Conservation (phyloP, 2,888 invertebrate species). For the Stenurella melanura region DNA sequence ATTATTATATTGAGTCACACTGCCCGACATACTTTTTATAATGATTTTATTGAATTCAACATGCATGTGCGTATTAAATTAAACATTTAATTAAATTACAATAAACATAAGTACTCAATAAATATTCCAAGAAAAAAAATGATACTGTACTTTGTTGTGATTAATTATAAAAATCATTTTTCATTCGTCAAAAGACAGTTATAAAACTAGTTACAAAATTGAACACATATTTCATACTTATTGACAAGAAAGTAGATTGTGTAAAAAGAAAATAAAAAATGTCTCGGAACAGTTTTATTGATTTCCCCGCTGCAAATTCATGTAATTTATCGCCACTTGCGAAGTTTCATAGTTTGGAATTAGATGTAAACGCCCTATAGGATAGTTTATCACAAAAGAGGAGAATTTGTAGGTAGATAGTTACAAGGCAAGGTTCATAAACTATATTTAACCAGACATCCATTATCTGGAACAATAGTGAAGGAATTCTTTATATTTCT, state of each 20-base stretch:
- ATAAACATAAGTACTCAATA: too few relatives aligned
- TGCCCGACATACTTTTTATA: too few relatives aligned
- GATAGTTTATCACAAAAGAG: conserved; percentile 16
- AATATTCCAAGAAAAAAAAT: too few relatives aligned
- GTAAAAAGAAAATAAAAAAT: conserved; percentile 4
- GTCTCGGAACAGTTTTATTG: background rate
- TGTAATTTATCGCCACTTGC: conserved; percentile 10
- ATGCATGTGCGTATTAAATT: too few relatives aligned
- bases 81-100: too few relatives aligned
- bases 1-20: too few relatives aligned
- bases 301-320: conserved; percentile 13
- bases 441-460: background rate
- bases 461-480: background rate
- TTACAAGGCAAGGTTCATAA: background rate
- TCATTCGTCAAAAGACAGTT: too few relatives aligned
- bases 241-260: conserved; percentile 4
- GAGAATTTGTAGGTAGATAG: background rate
- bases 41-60: too few relatives aligned
- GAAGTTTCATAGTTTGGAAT: conserved; percentile 15
- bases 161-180: too few relatives aligned
- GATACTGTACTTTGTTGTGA: too few relatives aligned
- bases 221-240: conserved; percentile 19
- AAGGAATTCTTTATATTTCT: background rate
- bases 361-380: background rate
- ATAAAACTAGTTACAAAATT: background rate